These are phyloP conservation scores for Stegophylla sp. DNA, from an alignment of 2,888 invertebrate species.

Conservation along the genomic window DNA sequence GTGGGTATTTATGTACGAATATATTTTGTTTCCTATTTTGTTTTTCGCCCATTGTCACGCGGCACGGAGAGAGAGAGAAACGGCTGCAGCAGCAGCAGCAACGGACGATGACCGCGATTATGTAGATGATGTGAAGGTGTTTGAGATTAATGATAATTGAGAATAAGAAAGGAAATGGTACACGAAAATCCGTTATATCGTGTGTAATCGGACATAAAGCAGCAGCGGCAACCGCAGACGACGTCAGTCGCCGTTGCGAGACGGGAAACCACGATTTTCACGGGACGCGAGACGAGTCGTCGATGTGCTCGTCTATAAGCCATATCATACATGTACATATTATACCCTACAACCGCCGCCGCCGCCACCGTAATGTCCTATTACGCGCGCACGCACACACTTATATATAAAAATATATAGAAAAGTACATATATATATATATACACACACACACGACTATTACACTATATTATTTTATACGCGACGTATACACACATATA, in stretches of 20 bases:
- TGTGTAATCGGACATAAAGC: conserved; percentile 46
- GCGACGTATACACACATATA: too few species aligned
- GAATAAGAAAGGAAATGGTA: background rate
- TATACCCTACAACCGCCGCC: too few species aligned
- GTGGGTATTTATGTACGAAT: too few species aligned
- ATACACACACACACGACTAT: too few species aligned
- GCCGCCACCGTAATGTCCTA: background rate
- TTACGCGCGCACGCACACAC: background rate
- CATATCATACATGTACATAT: too few species aligned
- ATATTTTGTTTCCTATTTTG: background rate
- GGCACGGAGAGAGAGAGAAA: background rate
- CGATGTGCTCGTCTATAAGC: too few species aligned
- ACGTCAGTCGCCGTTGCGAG: background rate
- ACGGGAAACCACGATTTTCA: conserved; percentile 4
- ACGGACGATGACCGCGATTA: background rate
- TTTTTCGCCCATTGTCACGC: background rate
- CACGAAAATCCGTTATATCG: conserved; percentile 42
- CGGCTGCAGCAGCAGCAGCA: background rate
- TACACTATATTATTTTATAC: too few species aligned
- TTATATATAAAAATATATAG: too few species aligned
- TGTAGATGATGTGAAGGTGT: conserved; percentile 20
- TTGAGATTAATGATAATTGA: too few species aligned
- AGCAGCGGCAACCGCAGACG: background rate
- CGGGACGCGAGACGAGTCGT: background rate
- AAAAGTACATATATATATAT: too few species aligned